A percentile compares a stretch with the other conserved stretches of the same genome.
Conservation (phyloP, 2,797 vertebrate species). For the Hydrophis major region DNA sequence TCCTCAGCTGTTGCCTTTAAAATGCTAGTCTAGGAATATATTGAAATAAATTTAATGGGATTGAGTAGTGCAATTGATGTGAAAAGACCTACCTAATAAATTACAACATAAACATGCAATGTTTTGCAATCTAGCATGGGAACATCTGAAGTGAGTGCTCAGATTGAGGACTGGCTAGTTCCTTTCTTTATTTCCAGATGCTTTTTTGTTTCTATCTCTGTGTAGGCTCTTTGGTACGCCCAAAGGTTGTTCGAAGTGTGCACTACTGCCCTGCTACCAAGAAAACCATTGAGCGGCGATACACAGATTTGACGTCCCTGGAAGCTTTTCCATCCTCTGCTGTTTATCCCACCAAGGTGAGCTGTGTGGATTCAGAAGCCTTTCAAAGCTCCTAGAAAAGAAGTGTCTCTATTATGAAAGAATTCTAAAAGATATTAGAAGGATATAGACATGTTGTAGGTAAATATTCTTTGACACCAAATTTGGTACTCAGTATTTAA, state of each 20-base stretch:
- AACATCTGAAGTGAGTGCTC: neutral
- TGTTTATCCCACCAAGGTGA: slow-evolving; percentile 95
- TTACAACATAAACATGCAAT: neutral
- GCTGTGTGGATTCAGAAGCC: neutral
- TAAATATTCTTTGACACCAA: neutral
- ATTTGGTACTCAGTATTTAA: neutral
- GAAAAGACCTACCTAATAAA: neutral
- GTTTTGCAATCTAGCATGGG: neutral
- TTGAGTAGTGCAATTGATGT: neutral
- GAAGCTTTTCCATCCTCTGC: slow-evolving; percentile 90
- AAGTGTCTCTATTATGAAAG: neutral
- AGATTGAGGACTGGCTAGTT: neutral
- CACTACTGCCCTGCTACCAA: slow-evolving; percentile 97
- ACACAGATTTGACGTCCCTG: slow-evolving; percentile 91
- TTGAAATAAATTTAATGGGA: neutral
- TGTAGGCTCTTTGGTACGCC: slow-evolving; percentile 92
- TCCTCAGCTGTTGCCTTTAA: neutral
- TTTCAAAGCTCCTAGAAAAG: neutral
- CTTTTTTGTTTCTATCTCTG: neutral
- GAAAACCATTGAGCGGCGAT: slow-evolving; percentile 94
- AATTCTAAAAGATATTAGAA: neutral
- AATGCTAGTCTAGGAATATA: neutral
- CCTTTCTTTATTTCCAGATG: neutral
- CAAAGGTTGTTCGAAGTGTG: slow-evolving; percentile 93
- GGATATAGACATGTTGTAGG: neutral